These are phyloP conservation scores for Thomomys bottae DNA, from an alignment of 2,113 vertebrate species.

Conservation along the genomic window DNA sequence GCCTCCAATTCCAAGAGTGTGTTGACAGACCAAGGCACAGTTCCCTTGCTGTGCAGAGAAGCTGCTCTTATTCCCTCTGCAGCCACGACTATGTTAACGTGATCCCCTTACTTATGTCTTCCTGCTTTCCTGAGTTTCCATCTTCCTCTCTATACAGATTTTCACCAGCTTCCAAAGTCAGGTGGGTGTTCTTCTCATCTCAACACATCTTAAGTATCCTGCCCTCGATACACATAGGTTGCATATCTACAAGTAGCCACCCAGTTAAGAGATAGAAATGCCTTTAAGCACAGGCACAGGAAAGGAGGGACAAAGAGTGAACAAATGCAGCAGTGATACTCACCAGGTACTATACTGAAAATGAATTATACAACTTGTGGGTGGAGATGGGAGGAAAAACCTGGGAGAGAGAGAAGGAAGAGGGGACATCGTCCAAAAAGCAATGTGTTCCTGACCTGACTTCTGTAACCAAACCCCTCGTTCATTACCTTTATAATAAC, in stretches of 20 bases:
- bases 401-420: no score
- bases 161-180: not conserved
- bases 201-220: not conserved
- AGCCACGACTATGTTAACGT: not conserved
- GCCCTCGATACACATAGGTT: not conserved
- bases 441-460: no score
- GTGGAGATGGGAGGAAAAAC: no score
- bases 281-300: no score
- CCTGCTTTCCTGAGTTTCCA: not conserved
- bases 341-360: no score
- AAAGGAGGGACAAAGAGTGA: no score
- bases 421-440: no score
- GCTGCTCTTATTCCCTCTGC: not conserved
- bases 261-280: no score
- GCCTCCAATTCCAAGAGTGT: not conserved
- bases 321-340: no score
- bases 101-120: not conserved
- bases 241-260: not conserved
- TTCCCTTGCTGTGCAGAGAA: not conserved
- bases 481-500: no score
- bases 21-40: not conserved
- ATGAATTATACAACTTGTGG: no score
- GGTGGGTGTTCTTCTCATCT: not conserved
- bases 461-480: no score
- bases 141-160: not conserved